Evolutionary conservation across 1,140 invertebrate genomes (phyloP).

Genomic region (Pseudoatta argentina): DNA sequence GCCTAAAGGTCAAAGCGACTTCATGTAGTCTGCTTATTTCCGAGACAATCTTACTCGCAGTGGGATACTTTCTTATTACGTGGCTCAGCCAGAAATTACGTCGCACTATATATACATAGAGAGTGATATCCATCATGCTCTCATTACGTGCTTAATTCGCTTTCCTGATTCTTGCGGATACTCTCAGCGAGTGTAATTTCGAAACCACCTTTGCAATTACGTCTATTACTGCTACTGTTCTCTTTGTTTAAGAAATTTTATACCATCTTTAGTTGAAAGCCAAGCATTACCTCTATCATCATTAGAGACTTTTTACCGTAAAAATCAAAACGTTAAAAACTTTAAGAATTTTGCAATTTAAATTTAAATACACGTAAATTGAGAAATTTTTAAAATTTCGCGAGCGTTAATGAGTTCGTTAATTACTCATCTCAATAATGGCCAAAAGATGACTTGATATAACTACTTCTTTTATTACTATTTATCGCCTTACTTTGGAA

Average conservation of each 20-base stretch:
- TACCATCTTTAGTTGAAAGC: slow-evolving; percentile 3
- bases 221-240: neutral
- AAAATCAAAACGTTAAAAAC: neutral
- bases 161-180: slow-evolving; percentile 39
- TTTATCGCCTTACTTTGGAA: slow-evolving; percentile 9
- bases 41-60: slow-evolving; percentile 47
- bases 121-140: slow-evolving; percentile 48
- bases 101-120: slow-evolving; percentile 27
- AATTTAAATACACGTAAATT: neutral
- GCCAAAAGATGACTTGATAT: neutral
- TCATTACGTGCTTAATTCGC: slow-evolving; percentile 55
- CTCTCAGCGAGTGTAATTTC: slow-evolving; percentile 15
- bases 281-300: neutral
- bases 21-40: slow-evolving; percentile 41
- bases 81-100: slow-evolving; percentile 56
- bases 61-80: slow-evolving; percentile 56
- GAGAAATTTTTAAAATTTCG: neutral
- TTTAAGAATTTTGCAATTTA: neutral
- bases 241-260: slow-evolving; percentile 40
- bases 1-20: slow-evolving; percentile 57
- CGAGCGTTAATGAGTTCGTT: neutral
- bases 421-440: neutral
- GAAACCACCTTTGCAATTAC: neutral
- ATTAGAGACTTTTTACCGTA: neutral
- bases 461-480: neutral